Conservation (phyloP, 2,888 invertebrate species). For the Chrysolina americana region DNA sequence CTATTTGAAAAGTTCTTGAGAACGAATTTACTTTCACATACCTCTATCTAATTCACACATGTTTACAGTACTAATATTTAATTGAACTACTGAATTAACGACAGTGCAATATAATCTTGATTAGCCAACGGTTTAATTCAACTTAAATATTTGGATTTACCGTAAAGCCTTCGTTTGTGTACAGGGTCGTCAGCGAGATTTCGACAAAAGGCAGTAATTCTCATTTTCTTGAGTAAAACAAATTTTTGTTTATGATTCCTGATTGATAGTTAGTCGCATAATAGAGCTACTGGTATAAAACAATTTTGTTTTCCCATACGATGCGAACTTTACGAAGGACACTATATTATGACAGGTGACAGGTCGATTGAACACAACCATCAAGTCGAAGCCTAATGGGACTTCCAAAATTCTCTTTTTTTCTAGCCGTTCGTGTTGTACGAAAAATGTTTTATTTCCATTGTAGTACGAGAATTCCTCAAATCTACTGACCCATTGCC, state of each 20-base stretch:
- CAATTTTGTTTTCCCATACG: no score
- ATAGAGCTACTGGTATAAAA: no score
- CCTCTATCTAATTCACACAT: not conserved
- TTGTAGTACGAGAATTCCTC: slow-evolving; percentile 13
- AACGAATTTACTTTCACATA: not conserved
- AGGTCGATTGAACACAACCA: not conserved
- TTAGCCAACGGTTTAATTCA: slow-evolving; percentile 7
- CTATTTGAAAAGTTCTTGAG: not conserved
- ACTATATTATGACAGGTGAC: no score
- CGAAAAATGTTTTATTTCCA: not conserved
- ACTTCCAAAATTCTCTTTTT: not conserved
- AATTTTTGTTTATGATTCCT: not conserved
- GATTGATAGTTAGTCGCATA: no score
- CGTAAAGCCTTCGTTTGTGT: not conserved
- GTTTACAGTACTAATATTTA: not conserved
- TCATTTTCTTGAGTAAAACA: not conserved
- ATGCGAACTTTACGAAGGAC: no score
- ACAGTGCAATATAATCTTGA: not conserved
- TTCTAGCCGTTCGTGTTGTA: not conserved
- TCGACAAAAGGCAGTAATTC: not conserved
- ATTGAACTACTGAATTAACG: slow-evolving; percentile 1
- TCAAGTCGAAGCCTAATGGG: not conserved
- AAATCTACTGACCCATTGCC: slow-evolving; percentile 20
- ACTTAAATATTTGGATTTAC: slow-evolving; percentile 18
- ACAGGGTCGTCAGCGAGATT: not conserved